Conservation (phyloP, 2,797 vertebrate species). For the Poeciliopsis presidionis region DNA sequence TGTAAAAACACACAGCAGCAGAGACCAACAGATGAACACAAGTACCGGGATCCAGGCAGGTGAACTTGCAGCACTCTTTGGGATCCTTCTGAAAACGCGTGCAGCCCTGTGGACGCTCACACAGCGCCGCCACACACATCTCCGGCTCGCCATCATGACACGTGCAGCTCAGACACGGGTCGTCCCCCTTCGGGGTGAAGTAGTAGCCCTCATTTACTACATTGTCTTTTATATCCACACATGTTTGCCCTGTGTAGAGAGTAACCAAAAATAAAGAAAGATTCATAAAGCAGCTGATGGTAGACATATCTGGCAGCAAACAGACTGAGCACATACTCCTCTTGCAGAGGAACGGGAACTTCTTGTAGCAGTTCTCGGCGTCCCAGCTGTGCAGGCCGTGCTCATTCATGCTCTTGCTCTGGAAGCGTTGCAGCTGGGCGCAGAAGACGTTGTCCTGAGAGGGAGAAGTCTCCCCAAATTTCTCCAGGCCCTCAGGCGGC, state of each 20-base stretch:
- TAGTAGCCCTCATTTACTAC: constrained; percentile 97
- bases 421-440: constrained; percentile 93
- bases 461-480: constrained; percentile 81
- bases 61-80: constrained; percentile 99
- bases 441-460: constrained; percentile 92
- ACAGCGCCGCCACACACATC: constrained; percentile 97
- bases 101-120: constrained; percentile 94
- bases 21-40: not conserved
- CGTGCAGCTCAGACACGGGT: constrained; percentile 96
- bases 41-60: constrained; percentile 93
- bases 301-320: not conserved
- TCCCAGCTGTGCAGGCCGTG: constrained; percentile 96
- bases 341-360: constrained; percentile 97
- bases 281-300: not conserved
- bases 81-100: constrained; percentile 96
- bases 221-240: constrained; percentile 98
- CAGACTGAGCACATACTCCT: constrained; percentile 82
- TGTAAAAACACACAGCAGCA: not conserved
- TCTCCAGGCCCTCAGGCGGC: constrained; percentile 87
- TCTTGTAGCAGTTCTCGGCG: constrained; percentile 95
- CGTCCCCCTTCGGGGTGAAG: constrained; percentile 97
- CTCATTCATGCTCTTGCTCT: constrained; percentile 89
- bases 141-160: constrained; percentile 97
- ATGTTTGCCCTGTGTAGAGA: constrained; percentile 88
- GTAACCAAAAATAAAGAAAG: not conserved